phyloP scores from a whole-genome alignment of 2,113 vertebrate species.

The Terrapene triunguis region DNA sequence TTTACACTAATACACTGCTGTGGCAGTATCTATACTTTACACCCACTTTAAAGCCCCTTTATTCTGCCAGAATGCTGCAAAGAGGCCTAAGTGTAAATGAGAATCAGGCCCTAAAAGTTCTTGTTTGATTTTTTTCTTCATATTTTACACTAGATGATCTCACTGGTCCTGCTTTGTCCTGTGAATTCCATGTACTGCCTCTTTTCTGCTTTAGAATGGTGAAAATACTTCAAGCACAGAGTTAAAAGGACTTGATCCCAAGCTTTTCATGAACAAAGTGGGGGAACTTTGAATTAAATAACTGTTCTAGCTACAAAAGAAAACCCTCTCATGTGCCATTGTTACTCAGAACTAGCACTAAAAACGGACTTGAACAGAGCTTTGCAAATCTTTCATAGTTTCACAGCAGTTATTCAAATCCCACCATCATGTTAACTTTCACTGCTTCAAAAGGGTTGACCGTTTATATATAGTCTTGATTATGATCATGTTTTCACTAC shows the following conservation, averaged over 20 bases:
- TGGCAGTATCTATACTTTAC: background rate
- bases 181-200: background rate
- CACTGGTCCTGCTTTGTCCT: background rate
- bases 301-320: background rate
- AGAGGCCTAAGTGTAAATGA: background rate
- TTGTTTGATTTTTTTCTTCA: background rate
- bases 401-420: conserved; percentile 4
- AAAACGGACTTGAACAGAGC: background rate
- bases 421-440: background rate
- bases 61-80: background rate
- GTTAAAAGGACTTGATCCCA: background rate
- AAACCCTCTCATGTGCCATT: background rate
- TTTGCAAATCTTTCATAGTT: background rate
- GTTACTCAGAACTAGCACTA: background rate
- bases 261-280: background rate
- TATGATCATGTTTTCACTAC: background rate
- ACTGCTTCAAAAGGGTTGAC: conserved; percentile 1
- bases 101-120: background rate
- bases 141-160: background rate
- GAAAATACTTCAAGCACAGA: background rate
- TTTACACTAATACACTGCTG: background rate
- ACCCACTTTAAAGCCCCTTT: background rate
- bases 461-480: background rate
- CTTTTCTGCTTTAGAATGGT: background rate
- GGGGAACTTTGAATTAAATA: background rate